Evolutionary conservation across 2,888 invertebrate genomes (phyloP).

Genomic region (Camponotus fellah): DNA sequence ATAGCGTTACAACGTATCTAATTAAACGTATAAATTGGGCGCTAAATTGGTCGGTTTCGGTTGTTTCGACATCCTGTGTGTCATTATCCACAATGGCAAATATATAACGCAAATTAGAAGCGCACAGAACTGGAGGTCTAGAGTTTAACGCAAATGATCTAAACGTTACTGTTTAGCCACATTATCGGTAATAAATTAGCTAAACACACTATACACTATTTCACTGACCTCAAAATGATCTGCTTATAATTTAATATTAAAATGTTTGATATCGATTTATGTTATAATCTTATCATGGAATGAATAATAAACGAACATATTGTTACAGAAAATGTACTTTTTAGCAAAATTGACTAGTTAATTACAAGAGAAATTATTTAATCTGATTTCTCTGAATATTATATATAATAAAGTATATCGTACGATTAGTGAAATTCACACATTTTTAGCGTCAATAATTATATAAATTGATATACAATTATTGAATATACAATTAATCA

Average conservation of each 20-base stretch:
- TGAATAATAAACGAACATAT: not conserved
- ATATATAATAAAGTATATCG: not conserved
- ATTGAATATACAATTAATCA: not conserved
- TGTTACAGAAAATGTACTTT: not conserved
- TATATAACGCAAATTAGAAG: conserved; percentile 46
- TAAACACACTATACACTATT: conserved; percentile 33
- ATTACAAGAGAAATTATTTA: not conserved
- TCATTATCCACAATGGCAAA: conserved; percentile 38
- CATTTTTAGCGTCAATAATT: not conserved
- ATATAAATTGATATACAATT: not conserved
- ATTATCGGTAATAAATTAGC: conserved; percentile 17
- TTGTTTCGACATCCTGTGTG: conserved; percentile 26
- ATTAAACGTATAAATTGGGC: conserved; percentile 50
- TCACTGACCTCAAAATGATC: conserved; percentile 16
- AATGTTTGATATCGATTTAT: not conserved
- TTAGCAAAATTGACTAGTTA: not conserved
- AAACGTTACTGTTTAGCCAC: conserved; percentile 38
- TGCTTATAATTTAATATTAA: conserved; percentile 24
- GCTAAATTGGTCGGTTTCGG: conserved; percentile 38
- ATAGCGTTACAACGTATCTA: conserved; percentile 34
- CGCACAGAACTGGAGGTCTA: not conserved
- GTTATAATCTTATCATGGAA: not conserved
- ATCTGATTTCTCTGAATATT: not conserved
- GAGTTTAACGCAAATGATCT: conserved; percentile 33
- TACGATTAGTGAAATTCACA: not conserved